These are phyloP conservation scores for Plemyria rubiginata DNA, from an alignment of 2,888 invertebrate species.

Conservation along the genomic window DNA sequence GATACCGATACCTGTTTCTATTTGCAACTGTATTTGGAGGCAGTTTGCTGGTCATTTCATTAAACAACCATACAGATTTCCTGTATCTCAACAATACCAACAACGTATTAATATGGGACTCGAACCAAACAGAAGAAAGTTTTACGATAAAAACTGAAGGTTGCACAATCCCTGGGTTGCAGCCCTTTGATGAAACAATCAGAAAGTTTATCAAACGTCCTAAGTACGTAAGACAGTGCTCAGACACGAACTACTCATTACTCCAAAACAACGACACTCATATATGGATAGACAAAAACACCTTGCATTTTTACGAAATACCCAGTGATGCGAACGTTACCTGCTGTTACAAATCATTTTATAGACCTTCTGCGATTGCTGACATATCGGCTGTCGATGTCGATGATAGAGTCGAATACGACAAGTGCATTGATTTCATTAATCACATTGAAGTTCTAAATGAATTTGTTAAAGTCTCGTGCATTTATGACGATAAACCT, in stretches of 20 bases:
- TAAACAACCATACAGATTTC: slow-evolving; percentile 62
- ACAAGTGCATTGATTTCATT: slow-evolving; percentile 78
- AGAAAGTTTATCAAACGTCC: slow-evolving; percentile 81
- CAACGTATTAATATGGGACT: slow-evolving; percentile 47
- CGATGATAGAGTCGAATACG: slow-evolving; percentile 80
- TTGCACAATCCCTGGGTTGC: slow-evolving; percentile 87
- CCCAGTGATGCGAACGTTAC: slow-evolving; percentile 69
- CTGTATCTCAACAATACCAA: slow-evolving; percentile 58
- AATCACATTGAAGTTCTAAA: slow-evolving; percentile 71
- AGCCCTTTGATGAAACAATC: slow-evolving; percentile 85
- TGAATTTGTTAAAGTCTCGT: slow-evolving; percentile 89
- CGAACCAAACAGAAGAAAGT: slow-evolving; percentile 51
- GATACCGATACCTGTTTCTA: slow-evolving; percentile 69
- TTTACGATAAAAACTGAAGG: slow-evolving; percentile 87
- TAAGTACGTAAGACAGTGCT: slow-evolving; percentile 78
- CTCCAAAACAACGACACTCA: slow-evolving; percentile 85
- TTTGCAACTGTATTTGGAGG: slow-evolving; percentile 65
- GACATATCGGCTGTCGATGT: slow-evolving; percentile 71
- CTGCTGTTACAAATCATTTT: slow-evolving; percentile 87
- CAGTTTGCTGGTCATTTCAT: slow-evolving; percentile 65
- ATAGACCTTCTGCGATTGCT: slow-evolving; percentile 76
- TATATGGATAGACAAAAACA: slow-evolving; percentile 80
- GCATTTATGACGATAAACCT: slow-evolving; percentile 73
- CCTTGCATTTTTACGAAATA: slow-evolving; percentile 78
- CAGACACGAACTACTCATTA: slow-evolving; percentile 78